Evolutionary conservation across 2,113 vertebrate genomes (phyloP).

Genomic region (Oryzias melastigma): DNA sequence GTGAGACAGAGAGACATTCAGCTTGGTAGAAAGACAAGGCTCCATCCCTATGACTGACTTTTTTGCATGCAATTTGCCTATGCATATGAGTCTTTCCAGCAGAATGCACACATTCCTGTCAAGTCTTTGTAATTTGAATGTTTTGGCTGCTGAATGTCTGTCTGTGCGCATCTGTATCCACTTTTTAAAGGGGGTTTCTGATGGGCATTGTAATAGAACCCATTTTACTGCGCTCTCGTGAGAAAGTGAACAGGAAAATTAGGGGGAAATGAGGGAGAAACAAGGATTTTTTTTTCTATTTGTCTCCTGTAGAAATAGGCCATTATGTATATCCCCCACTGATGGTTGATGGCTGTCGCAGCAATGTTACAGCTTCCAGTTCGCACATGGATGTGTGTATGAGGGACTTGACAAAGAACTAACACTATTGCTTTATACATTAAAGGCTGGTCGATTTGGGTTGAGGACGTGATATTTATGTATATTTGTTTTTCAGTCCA

Average conservation of each 20-base stretch:
- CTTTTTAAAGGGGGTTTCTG: constrained; percentile 57
- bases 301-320: constrained; percentile 42
- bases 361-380: constrained; percentile 9
- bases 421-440: background rate
- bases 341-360: constrained; percentile 17
- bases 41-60: background rate
- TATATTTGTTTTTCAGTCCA: too few species aligned
- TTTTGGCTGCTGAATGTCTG: constrained; percentile 46
- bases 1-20: background rate
- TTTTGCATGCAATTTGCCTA: constrained; percentile 53
- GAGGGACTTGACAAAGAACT: background rate
- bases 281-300: constrained; percentile 54
- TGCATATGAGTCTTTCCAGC: constrained; percentile 43
- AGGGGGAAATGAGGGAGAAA: constrained; percentile 58
- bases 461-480: too few species aligned
- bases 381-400: constrained; percentile 6
- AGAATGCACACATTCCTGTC: constrained; percentile 28
- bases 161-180: constrained; percentile 45
- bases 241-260: constrained; percentile 64
- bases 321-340: constrained; percentile 32
- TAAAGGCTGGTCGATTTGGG: too few species aligned
- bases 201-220: constrained; percentile 65
- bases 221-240: constrained; percentile 49
- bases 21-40: constrained; percentile 23
- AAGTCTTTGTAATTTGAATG: constrained; percentile 53